Evolutionary conservation across 1,140 invertebrate genomes (phyloP).

Genomic region (Bombus waltoni): DNA sequence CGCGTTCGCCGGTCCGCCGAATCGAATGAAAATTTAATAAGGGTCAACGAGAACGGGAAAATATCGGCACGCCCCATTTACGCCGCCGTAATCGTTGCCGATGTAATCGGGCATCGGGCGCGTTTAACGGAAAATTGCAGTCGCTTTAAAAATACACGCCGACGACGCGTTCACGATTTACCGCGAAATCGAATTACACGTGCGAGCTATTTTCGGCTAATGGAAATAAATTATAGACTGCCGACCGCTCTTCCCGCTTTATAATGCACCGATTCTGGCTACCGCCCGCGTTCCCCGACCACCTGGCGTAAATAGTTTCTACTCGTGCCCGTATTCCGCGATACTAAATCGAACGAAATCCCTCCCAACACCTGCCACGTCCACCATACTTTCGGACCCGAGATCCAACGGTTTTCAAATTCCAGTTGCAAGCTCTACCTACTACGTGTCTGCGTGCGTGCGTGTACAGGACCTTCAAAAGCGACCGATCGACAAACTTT

Average conservation of each 20-base stretch:
- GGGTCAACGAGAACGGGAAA: constrained; percentile 4
- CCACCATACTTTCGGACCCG: rapidly evolving
- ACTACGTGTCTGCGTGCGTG: no score
- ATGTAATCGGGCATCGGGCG: constrained; percentile 7
- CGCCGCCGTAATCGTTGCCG: background rate
- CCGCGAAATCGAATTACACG: constrained; percentile 32
- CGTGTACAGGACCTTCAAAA: background rate
- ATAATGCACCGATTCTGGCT: constrained; percentile 20
- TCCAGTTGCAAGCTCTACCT: no score
- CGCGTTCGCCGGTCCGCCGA: no score
- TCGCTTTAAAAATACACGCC: constrained; percentile 32
- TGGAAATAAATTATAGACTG: constrained; percentile 40
- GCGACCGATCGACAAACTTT: no score
- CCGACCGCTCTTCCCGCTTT: constrained; percentile 9
- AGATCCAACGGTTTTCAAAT: background rate
- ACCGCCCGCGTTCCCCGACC: background rate
- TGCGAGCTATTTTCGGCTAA: constrained; percentile 37
- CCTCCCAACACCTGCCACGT: background rate
- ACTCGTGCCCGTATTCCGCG: background rate
- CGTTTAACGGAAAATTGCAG: constrained; percentile 33
- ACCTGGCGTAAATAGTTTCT: background rate
- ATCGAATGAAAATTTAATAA: constrained; percentile 26
- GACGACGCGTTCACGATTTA: constrained; percentile 13
- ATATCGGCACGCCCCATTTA: constrained; percentile 25
- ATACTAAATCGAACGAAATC: background rate